Base-by-base conservation (phyloP, 2,888 invertebrate species). In the Cylloceria caligata region DNA sequence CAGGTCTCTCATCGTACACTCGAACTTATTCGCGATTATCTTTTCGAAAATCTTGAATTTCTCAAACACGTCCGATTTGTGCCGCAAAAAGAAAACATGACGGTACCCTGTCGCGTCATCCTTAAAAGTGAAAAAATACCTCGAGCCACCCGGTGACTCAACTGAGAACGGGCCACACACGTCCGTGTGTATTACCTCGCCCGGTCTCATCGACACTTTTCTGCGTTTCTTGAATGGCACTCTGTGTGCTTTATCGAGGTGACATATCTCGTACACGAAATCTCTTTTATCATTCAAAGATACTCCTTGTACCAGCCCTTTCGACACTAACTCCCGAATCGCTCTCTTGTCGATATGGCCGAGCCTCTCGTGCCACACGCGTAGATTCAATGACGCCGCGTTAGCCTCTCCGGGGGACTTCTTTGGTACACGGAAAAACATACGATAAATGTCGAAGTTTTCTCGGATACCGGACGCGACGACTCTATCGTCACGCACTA, bases 381-480 rank as follows among this genome's bases (percentile, higher is more conserved):
- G 21, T 16, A 24, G 24, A 24, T 5, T 52, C 7, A 9, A 39
- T 24, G 64, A 47, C 3, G 74, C 65, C 34, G 45, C 49, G 67
- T 82, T 84, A 16, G 64, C 83, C 27, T 82, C 83, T 34, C 52
- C 72, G 0, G 21, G 2, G 9, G 39, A 36, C 0, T 30, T 3
- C 42, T 52, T 65, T 16, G n/a, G 39, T 4, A 78, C 80, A 65
- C 49, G 64, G 11, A 86, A 80, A 1, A 86, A 55, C 84, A 87
- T 85, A 2, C 85, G 74, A 67, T 85, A 69, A 1, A 69, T 69
- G 0, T 69, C 27, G 7, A 55, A 42, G 0, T 24, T n/a, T 39
- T 55, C 55, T 13, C 7, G n/a, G 0, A 69, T 39, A 2, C 69
- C 69, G 7, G 39, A 24, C 0, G 55, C 55, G 7, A 69, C 52